Conservation (phyloP, 2,113 vertebrate species). For the Zapus hudsonius region DNA sequence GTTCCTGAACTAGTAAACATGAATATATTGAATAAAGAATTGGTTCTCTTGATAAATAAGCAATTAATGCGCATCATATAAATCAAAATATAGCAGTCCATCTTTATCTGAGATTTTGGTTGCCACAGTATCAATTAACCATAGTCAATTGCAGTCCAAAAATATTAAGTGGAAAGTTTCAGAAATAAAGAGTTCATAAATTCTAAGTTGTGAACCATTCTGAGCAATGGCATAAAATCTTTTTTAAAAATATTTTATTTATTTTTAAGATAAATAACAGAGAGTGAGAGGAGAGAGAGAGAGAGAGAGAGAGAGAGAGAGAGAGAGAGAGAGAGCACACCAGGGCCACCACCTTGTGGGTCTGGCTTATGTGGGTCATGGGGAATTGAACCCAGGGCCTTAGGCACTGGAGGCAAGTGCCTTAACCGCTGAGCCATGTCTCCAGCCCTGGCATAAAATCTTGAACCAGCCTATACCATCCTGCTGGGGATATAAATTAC, state of each 20-base stretch:
- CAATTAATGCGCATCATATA: neutral
- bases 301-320: too few species aligned
- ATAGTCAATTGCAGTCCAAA: neutral
- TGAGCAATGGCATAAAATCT: neutral
- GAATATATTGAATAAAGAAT: neutral
- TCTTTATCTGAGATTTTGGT: neutral
- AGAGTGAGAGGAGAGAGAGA: too few species aligned
- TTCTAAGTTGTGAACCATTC: neutral
- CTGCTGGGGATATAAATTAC: neutral
- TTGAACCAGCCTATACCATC: neutral
- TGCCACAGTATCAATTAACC: neutral
- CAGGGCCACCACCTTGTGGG: too few species aligned
- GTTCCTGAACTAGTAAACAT: neutral
- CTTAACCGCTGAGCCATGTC: too few species aligned
- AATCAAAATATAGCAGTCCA: neutral
- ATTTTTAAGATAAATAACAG: too few species aligned
- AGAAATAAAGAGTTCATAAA: neutral
- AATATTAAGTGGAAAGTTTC: neutral
- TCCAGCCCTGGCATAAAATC: neutral
- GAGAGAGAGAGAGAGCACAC: too few species aligned
- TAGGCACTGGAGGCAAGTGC: too few species aligned
- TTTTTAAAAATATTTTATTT: too few species aligned
- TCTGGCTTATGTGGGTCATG: too few species aligned
- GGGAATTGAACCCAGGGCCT: too few species aligned
- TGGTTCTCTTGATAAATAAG: neutral